A percentile compares a stretch with the other conserved stretches of the same genome.
These are phyloP conservation scores for Platycheirus albimanus DNA, from an alignment of 2,888 invertebrate species.

Conservation along the genomic window DNA sequence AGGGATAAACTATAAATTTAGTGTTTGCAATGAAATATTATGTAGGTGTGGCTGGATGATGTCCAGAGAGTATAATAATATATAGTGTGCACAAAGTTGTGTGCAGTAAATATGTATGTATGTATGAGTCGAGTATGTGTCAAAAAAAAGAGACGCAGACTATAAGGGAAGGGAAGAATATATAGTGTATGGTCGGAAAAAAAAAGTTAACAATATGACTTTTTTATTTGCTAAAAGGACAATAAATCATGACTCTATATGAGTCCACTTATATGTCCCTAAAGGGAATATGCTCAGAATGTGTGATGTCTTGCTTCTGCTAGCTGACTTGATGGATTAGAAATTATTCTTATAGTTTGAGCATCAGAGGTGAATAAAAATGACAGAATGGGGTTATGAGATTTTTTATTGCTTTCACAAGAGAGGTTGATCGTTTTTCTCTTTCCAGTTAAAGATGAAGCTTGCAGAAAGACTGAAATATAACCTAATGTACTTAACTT, in stretches of 20 bases:
- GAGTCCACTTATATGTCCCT: constrained; percentile 70
- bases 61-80: constrained; percentile 54
- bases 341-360: constrained; percentile 60
- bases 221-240: constrained; percentile 72
- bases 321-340: constrained; percentile 63
- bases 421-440: neutral
- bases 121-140: neutral
- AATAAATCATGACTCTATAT: constrained; percentile 69
- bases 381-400: constrained; percentile 52
- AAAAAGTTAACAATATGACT: constrained; percentile 66
- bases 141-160: constrained; percentile 17
- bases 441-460: too few species aligned
- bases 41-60: constrained; percentile 73
- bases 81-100: constrained; percentile 41
- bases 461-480: too few species aligned
- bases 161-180: neutral
- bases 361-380: constrained; percentile 54
- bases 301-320: constrained; percentile 69
- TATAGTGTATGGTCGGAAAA: neutral
- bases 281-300: constrained; percentile 60
- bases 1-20: constrained; percentile 74
- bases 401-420: constrained; percentile 6
- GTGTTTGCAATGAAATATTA: constrained; percentile 71
- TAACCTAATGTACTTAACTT: too few species aligned
- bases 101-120: constrained; percentile 46